Percentiles rank a stretch among this genome's conserved stretches.
phyloP scores from a whole-genome alignment of 2,888 invertebrate genomes.

The Artemia sp. region DNA sequence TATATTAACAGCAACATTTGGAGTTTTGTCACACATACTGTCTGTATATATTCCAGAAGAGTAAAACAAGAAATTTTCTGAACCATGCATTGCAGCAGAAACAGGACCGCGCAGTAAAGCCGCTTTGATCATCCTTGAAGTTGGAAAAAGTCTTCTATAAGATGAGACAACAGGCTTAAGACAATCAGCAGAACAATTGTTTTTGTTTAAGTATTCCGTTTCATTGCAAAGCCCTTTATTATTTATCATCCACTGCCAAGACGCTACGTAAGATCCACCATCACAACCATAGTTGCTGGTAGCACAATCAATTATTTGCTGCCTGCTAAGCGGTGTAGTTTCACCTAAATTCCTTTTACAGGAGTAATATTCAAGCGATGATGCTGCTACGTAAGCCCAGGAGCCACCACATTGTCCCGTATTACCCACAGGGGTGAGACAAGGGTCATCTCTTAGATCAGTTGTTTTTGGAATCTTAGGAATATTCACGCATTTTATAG shows the following conservation, averaged over 20 bases:
- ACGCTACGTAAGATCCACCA: conserved; percentile 14
- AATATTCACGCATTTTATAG: not conserved
- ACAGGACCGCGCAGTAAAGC: not conserved
- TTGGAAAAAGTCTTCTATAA: too few species aligned
- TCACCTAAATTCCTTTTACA: not conserved
- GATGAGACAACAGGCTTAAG: too few species aligned
- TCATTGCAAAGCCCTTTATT: not conserved
- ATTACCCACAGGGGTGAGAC: not conserved
- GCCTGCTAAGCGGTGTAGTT: not conserved
- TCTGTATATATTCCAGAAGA: conserved; percentile 19
- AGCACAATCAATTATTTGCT: conserved; percentile 16
- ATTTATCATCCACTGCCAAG: not conserved
- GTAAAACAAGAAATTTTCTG: not conserved
- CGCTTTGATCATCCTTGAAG: not conserved
- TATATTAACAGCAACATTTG: conserved; percentile 18
- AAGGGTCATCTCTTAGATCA: not conserved
- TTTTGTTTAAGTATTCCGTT: not conserved
- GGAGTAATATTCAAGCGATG: not conserved
- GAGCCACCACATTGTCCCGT: not conserved
- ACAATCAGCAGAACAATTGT: too few species aligned
- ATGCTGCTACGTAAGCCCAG: not conserved
- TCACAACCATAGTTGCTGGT: conserved; percentile 14
- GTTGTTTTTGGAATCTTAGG: not conserved
- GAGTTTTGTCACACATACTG: conserved; percentile 13
- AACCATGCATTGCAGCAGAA: conserved; percentile 15